Evolutionary conservation across 2,888 invertebrate species (phyloP).

Genomic region (Caenorhabditis sulstoni): DNA sequence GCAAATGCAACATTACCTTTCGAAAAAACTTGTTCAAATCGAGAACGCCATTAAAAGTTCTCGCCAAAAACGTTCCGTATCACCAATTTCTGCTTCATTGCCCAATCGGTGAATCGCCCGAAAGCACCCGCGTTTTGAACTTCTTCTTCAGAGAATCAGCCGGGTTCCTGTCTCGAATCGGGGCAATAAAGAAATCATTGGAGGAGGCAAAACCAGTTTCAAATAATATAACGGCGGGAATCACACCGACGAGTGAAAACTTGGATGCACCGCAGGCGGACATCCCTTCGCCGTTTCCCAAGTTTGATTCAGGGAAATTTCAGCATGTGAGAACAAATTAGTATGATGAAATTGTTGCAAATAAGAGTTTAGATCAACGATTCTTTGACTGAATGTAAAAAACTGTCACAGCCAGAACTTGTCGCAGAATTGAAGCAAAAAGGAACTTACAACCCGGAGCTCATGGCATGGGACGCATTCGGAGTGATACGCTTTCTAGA

Average conservation of each 20-base stretch:
- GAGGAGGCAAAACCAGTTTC: conserved; percentile 51
- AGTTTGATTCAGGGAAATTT: conserved; percentile 61
- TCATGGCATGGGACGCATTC: conserved; percentile 81
- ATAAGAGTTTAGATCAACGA: conserved; percentile 59
- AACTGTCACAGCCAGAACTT: conserved; percentile 62
- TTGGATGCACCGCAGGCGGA: conserved; percentile 38
- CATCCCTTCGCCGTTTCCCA: conserved; percentile 1
- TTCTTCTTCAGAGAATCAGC: conserved; percentile 63
- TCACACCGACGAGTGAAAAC: conserved; percentile 46
- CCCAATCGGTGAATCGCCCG: conserved; percentile 61
- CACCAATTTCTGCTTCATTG: conserved; percentile 70
- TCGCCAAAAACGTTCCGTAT: conserved; percentile 59
- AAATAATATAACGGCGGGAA: conserved; percentile 44
- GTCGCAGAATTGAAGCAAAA: conserved; percentile 67
- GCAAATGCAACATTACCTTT: conserved; percentile 47
- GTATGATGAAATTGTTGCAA: neutral
- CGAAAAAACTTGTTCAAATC: conserved; percentile 42
- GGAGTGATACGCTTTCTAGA: conserved; percentile 80
- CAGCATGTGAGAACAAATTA: conserved; percentile 41
- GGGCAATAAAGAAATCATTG: conserved; percentile 59
- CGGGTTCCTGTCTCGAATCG: conserved; percentile 67
- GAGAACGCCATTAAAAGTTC: conserved; percentile 41
- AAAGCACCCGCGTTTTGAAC: neutral
- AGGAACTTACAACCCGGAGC: conserved; percentile 80
- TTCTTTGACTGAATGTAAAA: conserved; percentile 58